Base-by-base conservation (phyloP, 30 jellyfish, hydroid and myxozoan species). In the Aurelia aurita complex sp. Pacific region DNA sequence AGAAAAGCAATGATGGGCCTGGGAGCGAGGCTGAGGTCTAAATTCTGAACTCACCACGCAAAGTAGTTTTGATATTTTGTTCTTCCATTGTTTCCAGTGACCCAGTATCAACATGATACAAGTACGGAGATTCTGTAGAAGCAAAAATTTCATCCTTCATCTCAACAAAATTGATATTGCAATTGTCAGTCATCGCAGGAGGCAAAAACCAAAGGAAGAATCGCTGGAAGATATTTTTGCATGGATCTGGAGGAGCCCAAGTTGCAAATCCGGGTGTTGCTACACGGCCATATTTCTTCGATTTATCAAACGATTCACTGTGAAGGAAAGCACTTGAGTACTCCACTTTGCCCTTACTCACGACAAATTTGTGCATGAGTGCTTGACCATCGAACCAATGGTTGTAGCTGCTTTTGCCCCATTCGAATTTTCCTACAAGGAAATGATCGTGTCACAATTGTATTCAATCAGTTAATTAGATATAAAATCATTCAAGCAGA, bases 351-450 rank as follows among this genome's bases (percentile, higher is more conserved):
- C 97, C 97, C 50, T 88, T 62, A 15, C 62, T 23, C 17, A 88
- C 51, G 77, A 70, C 89, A 63, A 88, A 88, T 36, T 88, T 60
- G 42, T 77, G 61, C 54, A 88, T 80, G 29, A 88, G 33, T 6
- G 92, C 88, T 10, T 79, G 89, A 11, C 97, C 97, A 23, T 88
- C 97, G 64, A 88, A 88, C 97, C 97, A 88, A 53, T 88, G 97
- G 11, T 79, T 79, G 85, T 88, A 88, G 15, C 72, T 18, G 19
- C 70, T 63, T 73, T 71, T 73, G 4, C 91, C 91, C 97, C 97
- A 88, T 65, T 88, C 83, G 66, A 35, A 80, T 52, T 80, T 88
- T 10, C 97, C 97, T 46, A 46, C 14, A 46, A 46, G 8, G 57
- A 13, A 46, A 46, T 46, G 10, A 46, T 46, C 11, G 8, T 7